phyloP scores from a whole-genome alignment of 1,140 invertebrate species.

The Orussus abietinus region DNA sequence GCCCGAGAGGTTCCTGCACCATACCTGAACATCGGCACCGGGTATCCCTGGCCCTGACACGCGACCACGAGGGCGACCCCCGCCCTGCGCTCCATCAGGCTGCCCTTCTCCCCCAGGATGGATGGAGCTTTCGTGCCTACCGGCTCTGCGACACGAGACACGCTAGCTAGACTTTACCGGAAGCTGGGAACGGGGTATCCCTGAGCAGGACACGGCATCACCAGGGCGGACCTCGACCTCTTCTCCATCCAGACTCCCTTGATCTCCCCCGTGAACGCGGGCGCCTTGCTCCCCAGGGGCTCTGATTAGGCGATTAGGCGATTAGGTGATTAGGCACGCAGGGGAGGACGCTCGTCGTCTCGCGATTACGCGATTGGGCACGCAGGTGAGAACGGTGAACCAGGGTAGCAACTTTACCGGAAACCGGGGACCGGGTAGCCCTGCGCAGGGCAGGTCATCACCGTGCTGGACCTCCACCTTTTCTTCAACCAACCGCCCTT shows the following conservation, averaged over 20 bases:
- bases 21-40: slow-evolving; percentile 71
- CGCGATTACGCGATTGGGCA: no score
- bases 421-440: slow-evolving; percentile 61
- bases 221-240: slow-evolving; percentile 28
- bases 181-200: slow-evolving; percentile 61
- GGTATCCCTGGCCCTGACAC: slow-evolving; percentile 75
- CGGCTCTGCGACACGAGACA: slow-evolving; percentile 57
- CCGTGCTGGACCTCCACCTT: slow-evolving; percentile 50
- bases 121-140: slow-evolving; percentile 68
- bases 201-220: slow-evolving; percentile 55
- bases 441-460: slow-evolving; percentile 65
- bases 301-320: no score
- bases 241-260: slow-evolving; percentile 49
- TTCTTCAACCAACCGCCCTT: slow-evolving; percentile 40
- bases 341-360: no score
- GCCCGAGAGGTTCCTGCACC: no score
- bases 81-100: slow-evolving; percentile 46
- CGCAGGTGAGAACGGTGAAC: no score
- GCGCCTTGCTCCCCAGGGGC: slow-evolving; percentile 62
- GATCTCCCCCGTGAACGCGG: slow-evolving; percentile 55
- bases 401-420: slow-evolving; percentile 25
- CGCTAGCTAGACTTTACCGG: slow-evolving; percentile 56
- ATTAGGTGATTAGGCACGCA: no score
- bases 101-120: slow-evolving; percentile 58
- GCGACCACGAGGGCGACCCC: slow-evolving; percentile 65